phyloP scores from a whole-genome alignment of 2,888 invertebrate genomes.

The Ischnura elegans region DNA sequence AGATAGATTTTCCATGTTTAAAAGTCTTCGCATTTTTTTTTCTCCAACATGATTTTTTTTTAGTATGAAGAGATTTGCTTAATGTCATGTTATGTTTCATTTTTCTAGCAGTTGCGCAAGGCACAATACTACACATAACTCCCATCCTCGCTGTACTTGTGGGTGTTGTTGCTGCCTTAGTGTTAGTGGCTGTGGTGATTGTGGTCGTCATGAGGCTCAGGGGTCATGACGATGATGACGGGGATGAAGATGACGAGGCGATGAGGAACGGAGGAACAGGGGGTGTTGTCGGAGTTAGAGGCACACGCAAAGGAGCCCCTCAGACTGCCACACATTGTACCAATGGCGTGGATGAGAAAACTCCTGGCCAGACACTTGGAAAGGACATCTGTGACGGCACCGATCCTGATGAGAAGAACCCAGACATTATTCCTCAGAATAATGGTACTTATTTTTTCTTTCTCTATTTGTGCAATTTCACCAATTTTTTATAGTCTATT shows the following conservation, averaged over 20 bases:
- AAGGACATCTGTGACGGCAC: conserved; percentile 79
- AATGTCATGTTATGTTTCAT: background rate
- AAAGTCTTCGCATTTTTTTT: too few species aligned
- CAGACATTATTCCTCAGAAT: conserved; percentile 81
- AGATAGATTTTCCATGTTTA: too few species aligned
- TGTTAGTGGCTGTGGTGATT: conserved; percentile 79
- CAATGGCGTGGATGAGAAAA: conserved; percentile 75
- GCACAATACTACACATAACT: conserved; percentile 80
- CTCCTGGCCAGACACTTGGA: conserved; percentile 78
- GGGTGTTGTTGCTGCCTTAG: conserved; percentile 80
- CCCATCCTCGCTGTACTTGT: conserved; percentile 80
- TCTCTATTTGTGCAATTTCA: too few species aligned
- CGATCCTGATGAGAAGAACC: conserved; percentile 80
- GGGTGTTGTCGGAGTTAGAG: conserved; percentile 65
- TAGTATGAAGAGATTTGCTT: background rate
- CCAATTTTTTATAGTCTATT: too few species aligned
- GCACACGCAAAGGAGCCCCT: conserved; percentile 54
- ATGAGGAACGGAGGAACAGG: conserved; percentile 71
- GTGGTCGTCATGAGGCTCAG: conserved; percentile 80
- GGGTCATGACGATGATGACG: conserved; percentile 74
- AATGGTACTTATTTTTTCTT: too few species aligned
- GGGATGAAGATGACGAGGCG: conserved; percentile 71
- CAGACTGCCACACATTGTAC: conserved; percentile 61
- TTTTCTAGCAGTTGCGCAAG: conserved; percentile 74
- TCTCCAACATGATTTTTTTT: background rate